Base-by-base conservation (phyloP, 2,888 invertebrate genomes). In the Dioctria rufipes region DNA sequence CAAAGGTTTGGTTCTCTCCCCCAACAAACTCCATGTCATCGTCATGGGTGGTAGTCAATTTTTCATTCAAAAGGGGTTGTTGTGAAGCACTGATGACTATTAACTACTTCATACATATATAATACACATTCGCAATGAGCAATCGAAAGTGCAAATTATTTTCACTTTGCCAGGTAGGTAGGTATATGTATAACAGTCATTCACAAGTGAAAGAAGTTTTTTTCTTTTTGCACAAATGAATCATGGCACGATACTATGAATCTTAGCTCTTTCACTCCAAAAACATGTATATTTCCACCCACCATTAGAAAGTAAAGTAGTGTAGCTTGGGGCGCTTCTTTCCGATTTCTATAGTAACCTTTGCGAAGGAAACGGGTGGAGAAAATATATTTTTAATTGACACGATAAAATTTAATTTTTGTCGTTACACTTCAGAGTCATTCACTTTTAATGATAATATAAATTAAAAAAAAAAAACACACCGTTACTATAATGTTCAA, bases 11-110 rank as follows among this genome's bases (percentile, higher is more conserved):
- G 25, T 25, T 25, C 25, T 25, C 25, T 25, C 25, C 25, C 46
- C 46, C 6, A 60, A 60, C 4, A 75, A 51, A 9, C 71, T 39
- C 54, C 69, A 9, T 51, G n/a, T 25, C n/a, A 25, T 13, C 40
- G n/a, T 25, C 39, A 51, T 37, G 8, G 25, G 46, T 25, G 58
- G 39, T 58, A 73, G 73, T 73, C 73, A 13, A 58, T 73, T 58
- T 73, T 73, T 75, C 75, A 75, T 60, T 75, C 60, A 75, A 75
- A 43, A 58, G 60, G 40, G 40, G n/a, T 25, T 25, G 25, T 25
- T 25, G 25, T 25, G 25, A 25, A 25, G 25, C 25, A 25, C 25
- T 25, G 25, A 25, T 25, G 25, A 25, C 25, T 25, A 25, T 25
- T 25, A 25, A 25, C 25, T 25, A 25, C 2, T 25, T 25, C 25